Evolutionary conservation across 2,113 vertebrate species (phyloP), one percentile per base, ranked within the genome.

Genomic region (Syrrhaptes paradoxus): DNA sequence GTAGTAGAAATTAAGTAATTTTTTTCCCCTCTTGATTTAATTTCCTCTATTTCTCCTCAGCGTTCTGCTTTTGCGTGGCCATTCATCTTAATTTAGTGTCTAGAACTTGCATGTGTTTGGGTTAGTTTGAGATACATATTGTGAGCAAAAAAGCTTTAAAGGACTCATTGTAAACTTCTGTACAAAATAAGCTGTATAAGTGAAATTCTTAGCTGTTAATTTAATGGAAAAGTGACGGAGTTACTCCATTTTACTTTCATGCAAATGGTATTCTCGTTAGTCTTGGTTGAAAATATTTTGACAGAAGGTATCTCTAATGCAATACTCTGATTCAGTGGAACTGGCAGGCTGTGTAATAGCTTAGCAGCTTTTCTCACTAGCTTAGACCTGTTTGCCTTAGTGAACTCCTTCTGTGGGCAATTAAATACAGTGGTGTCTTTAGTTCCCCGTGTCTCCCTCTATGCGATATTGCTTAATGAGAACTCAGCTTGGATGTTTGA

Each of bases 11-110:
- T 55, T 7, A 26, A 55, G n/a, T n/a, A 24, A 17, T 51, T 26
- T 3, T 13, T 17, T 3, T 10, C 1, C 32, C 8, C 6, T 31
- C 68, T 45, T 49, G 18, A 65, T 87, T 59, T 73, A 6, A 29
- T 68, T 59, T 55, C 77, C 14, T 70, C 0, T 14, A 4, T 70
- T 66, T 71, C 67, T 48, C 26, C 26, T 80, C 3, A 2, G 32
- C 11, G 1, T 45, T 14, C 51, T 28, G 5, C n/a, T 67, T 4
- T 63, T 79, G 82, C 1, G 0, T 6, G 5, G 21, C 31, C 24
- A 7, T 58, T 78, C 9, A 8, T 32, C 18, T 54, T 62, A 52
- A 43, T 51, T 75, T 48, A 26, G 17, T 19, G 6, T 62, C 36
- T 78, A 48, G 26, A 87, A 63, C 12, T 31, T 48, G 15, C 20